Base-by-base conservation (phyloP, 2,888 invertebrate species). In the Phasia obesa region DNA sequence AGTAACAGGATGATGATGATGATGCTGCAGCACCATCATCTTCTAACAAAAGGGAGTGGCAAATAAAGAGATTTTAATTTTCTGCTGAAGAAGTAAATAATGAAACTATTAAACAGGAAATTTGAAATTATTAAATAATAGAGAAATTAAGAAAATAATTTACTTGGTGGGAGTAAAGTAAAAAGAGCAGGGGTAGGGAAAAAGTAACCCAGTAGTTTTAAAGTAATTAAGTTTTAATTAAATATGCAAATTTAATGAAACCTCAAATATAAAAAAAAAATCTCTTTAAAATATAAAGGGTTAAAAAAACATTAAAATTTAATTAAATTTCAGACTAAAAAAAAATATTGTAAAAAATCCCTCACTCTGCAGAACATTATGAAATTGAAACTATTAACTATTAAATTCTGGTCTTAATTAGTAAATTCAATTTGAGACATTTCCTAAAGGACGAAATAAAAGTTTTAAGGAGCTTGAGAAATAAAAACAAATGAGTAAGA, bases 11-110 rank as follows among this genome's bases (percentile, higher is more conserved):
- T 76, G 27, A 44, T 44, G 25, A 51, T 51, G 38, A n/a, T 49
- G 17, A 31, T 67, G n/a, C 2, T 51, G 7, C 7, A 38, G 49
- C 6, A 51, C 21, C 19, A 17, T 25, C 38, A 47, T 55, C 47
- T 57, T 79, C 44, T 73, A 73, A 73, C 59, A 79, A 79, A 73
- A 79, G 79, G 79, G 79, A 79, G 79, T 79, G 79, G 79, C 73
- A 79, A 67, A 67, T 55, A 69, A 60, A 64, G 59, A 71, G 21
- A 23, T 73, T 35, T 47, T 4, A 15, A n/a, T 65, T 27, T 64
- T 17, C 11, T 44, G 19, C 55, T 64, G 13, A 7, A 25, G 55
- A 7, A 35, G 53, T 55, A 64, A 59, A 64, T 59, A 38, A 49
- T 59, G 21, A 57, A 38, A 59, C 57, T 57, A 64, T 51, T 64